Evolutionary conservation across 2,888 invertebrate species (phyloP).

Genomic region (Incurvaria masculella): DNA sequence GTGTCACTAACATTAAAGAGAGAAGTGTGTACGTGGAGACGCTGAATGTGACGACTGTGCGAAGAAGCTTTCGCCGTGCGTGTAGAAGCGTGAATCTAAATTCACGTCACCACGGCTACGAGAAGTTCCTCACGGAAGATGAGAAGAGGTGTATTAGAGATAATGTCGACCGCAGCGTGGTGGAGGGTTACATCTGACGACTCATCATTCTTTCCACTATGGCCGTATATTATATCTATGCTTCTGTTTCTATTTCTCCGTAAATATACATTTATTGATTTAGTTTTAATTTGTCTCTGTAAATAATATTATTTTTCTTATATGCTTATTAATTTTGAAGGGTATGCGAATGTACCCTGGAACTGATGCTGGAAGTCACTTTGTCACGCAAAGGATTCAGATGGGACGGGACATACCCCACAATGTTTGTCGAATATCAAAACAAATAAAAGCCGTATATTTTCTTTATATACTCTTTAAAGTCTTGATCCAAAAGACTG

Average conservation of each 20-base stretch:
- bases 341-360: too few relatives aligned
- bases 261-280: not conserved
- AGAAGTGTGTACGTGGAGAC: conserved; percentile 34
- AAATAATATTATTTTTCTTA: too few relatives aligned
- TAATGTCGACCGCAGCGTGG: not conserved
- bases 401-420: too few relatives aligned
- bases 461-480: too few relatives aligned
- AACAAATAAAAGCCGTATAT: too few relatives aligned
- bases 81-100: conserved; percentile 32
- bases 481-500: too few relatives aligned
- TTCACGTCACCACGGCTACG: conserved; percentile 56
- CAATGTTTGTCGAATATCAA: too few relatives aligned
- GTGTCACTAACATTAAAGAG: conserved; percentile 23
- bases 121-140: conserved; percentile 64
- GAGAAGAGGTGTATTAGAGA: conserved; percentile 59
- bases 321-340: too few relatives aligned
- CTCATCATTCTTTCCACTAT: not conserved
- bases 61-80: conserved; percentile 38
- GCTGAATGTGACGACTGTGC: conserved; percentile 34
- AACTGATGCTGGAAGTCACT: too few relatives aligned
- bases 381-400: too few relatives aligned
- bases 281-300: not conserved
- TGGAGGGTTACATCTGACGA: not conserved
- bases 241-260: not conserved
- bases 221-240: not conserved